Percentiles rank a stretch among this genome's conserved stretches.
These are phyloP conservation scores for Sitodiplosis mosellana DNA, from an alignment of 1,140 invertebrate genomes.

Conservation along the genomic window DNA sequence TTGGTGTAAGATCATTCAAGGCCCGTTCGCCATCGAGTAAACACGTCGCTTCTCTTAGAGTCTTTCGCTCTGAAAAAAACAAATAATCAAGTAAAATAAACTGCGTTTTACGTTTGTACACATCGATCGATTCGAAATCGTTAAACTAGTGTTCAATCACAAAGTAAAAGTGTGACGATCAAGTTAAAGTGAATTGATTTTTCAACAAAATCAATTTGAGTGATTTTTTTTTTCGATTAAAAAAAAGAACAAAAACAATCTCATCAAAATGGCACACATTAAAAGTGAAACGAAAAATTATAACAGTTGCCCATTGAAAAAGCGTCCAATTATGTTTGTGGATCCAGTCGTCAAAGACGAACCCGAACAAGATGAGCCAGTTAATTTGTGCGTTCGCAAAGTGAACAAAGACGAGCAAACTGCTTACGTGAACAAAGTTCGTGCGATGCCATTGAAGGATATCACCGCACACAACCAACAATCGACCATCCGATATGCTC, in stretches of 20 bases:
- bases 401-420: not conserved
- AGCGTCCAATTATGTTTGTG: constrained; percentile 51
- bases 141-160: too few species aligned
- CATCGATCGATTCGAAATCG: too few species aligned
- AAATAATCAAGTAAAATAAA: too few species aligned
- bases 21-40: not conserved
- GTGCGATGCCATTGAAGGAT: not conserved
- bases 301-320: constrained; percentile 75
- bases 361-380: constrained; percentile 5
- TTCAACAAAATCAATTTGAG: too few species aligned
- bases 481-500: too few species aligned
- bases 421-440: not conserved
- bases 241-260: too few species aligned
- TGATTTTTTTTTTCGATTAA: too few species aligned
- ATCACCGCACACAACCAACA: not conserved
- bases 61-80: too few species aligned
- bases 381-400: not conserved
- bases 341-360: constrained; percentile 27
- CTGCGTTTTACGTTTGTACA: too few species aligned
- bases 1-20: not conserved
- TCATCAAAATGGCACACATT: not conserved
- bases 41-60: too few species aligned
- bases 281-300: constrained; percentile 40
- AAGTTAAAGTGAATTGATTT: too few species aligned
- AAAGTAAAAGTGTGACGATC: too few species aligned